Evolutionary conservation across 23 tunicate species (phyloP).

Genomic region (Halocynthia aurantium): DNA sequence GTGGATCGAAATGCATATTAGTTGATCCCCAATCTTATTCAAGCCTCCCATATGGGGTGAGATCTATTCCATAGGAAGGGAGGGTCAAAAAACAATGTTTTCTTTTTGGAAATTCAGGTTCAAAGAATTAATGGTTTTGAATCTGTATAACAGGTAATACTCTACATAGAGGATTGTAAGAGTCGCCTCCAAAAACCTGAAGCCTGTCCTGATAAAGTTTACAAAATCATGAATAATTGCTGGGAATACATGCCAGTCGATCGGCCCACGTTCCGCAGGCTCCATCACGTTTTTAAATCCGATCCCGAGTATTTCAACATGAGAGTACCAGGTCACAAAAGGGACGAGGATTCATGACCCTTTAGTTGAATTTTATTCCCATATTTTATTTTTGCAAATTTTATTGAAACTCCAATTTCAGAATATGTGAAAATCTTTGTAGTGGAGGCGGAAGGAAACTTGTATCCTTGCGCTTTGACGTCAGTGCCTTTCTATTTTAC

Average conservation of each 20-base stretch:
- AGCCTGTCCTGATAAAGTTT: slow-evolving; percentile 93
- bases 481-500: no score
- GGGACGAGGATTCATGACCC: slow-evolving; percentile 8
- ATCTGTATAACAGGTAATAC: slow-evolving; percentile 57
- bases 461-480: no score
- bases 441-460: no score
- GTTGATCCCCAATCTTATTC: no score
- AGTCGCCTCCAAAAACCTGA: slow-evolving; percentile 70
- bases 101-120: no score
- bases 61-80: no score
- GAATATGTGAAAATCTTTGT: no score
- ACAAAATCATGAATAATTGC: slow-evolving; percentile 76
- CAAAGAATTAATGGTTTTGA: no score
- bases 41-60: no score
- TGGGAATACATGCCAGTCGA: slow-evolving; percentile 72
- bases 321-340: slow-evolving; percentile 82
- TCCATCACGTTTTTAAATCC: slow-evolving; percentile 67
- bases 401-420: no score
- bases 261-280: slow-evolving; percentile 88
- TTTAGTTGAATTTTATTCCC: background rate
- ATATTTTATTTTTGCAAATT: background rate
- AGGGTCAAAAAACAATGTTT: no score
- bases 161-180: slow-evolving; percentile 82
- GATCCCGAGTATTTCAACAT: slow-evolving; percentile 98
- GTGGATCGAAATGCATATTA: no score